A percentile compares a stretch with the other conserved stretches of the same genome.
Evolutionary conservation across 2,113 vertebrate genomes (phyloP).

Genomic region (Triplophysa rosa): DNA sequence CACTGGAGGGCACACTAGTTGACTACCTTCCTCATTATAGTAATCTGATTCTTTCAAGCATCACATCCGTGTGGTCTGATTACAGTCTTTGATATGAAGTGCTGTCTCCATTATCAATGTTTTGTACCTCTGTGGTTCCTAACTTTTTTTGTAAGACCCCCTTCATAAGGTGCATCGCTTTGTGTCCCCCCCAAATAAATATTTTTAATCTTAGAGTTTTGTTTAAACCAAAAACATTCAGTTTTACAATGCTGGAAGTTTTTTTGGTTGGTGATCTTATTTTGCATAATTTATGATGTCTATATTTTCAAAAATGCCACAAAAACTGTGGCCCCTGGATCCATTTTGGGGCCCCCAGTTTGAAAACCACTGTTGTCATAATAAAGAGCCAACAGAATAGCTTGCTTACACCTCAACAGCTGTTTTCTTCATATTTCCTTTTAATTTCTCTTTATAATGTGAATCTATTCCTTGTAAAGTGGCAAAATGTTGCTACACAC

Average conservation of each 20-base stretch:
- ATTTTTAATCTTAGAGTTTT: too few relatives aligned
- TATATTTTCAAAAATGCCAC: background rate
- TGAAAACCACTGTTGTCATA: too few relatives aligned
- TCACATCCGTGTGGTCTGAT: background rate
- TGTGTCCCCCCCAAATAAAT: too few relatives aligned
- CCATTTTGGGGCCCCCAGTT: too few relatives aligned
- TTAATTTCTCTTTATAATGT: background rate
- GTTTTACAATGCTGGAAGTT: too few relatives aligned
- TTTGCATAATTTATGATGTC: too few relatives aligned
- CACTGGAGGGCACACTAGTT: slow-evolving; percentile 49
- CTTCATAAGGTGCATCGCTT: too few relatives aligned
- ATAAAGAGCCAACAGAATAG: background rate
- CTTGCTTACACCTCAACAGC: too few relatives aligned
- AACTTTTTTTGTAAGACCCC: too few relatives aligned
- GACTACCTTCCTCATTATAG: slow-evolving; percentile 1
- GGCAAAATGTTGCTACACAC: background rate
- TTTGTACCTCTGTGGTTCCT: background rate
- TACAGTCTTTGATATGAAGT: background rate
- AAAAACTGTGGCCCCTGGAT: background rate
- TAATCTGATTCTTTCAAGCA: background rate
- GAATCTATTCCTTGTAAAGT: too few relatives aligned
- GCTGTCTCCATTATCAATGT: background rate
- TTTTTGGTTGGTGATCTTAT: too few relatives aligned
- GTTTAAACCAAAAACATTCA: too few relatives aligned
- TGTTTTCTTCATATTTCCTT: background rate